These are phyloP conservation scores for Parazoanthus darwini DNA, from an alignment of 92 coral and sea anemone species.

Conservation along the genomic window DNA sequence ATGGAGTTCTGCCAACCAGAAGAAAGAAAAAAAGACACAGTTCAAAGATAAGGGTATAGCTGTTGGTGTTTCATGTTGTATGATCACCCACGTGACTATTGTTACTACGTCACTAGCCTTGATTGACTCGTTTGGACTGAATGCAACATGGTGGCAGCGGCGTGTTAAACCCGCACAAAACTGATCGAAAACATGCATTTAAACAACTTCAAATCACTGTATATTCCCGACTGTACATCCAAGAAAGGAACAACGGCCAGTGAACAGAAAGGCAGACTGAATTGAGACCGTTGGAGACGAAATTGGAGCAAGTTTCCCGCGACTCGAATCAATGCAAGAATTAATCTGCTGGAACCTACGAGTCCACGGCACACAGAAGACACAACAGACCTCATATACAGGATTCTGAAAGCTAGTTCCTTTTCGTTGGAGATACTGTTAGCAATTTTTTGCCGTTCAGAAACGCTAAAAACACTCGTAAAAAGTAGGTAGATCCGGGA, in stretches of 20 bases:
- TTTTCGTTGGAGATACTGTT: constrained; percentile 19
- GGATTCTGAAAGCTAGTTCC: constrained; percentile 16
- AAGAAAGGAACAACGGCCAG: constrained; percentile 36
- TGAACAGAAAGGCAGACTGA: constrained; percentile 24
- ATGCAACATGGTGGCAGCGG: constrained; percentile 23
- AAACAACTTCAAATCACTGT: constrained; percentile 19
- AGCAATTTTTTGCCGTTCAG: neutral
- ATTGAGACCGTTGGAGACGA: constrained; percentile 2
- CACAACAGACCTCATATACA: constrained; percentile 12
- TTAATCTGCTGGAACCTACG: constrained; percentile 2
- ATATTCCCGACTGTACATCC: constrained; percentile 28
- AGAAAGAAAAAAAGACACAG: too few relatives aligned
- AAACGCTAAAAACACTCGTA: neutral
- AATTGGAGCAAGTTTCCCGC: constrained; percentile 18
- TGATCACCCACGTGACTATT: constrained; percentile 23
- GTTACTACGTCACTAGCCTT: constrained; percentile 5
- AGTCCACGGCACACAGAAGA: constrained; percentile 12
- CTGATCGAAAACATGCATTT: constrained; percentile 5
- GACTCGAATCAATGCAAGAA: constrained; percentile 6
- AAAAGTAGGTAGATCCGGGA: constrained; percentile 23
- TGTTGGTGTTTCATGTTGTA: neutral
- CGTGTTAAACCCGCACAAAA: neutral
- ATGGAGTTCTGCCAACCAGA: too few relatives aligned
- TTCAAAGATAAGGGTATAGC: too few relatives aligned
- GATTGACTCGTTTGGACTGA: neutral